Conservation (phyloP, 2,888 invertebrate species). For the Drosophila gaucha region DNA sequence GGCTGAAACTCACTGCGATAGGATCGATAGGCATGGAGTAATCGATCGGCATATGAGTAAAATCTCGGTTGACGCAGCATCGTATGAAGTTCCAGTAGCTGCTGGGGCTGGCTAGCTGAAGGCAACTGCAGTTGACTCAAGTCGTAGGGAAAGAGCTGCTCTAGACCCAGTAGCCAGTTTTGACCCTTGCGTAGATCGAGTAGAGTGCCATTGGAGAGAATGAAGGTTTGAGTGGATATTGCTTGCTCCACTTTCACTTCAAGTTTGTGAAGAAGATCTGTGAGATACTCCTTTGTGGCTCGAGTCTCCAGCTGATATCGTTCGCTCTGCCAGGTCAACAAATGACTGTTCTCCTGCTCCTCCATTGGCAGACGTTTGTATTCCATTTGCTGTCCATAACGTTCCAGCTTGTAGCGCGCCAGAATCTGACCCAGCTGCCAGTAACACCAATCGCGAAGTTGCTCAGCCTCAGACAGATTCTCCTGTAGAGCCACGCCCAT, state of each 20-base stretch:
- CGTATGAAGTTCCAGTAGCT: conserved; percentile 87
- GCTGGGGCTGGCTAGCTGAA: conserved; percentile 1
- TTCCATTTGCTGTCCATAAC: conserved; percentile 86
- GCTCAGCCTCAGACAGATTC: conserved; percentile 55
- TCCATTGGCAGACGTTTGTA: conserved; percentile 6
- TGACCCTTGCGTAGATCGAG: conserved; percentile 35
- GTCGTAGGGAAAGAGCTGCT: conserved; percentile 52
- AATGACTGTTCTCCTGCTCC: background rate
- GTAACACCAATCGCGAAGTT: conserved; percentile 87
- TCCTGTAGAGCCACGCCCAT: conserved; percentile 81
- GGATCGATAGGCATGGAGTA: conserved; percentile 86
- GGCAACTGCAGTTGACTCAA: conserved; percentile 15
- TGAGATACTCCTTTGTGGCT: background rate
- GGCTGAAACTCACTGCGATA: conserved; percentile 87
- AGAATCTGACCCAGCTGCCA: conserved; percentile 88
- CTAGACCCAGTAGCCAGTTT: conserved; percentile 43
- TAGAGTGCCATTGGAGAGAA: conserved; percentile 27
- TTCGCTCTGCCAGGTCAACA: conserved; percentile 85
- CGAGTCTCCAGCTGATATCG: conserved; percentile 62
- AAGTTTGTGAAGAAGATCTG: conserved; percentile 6
- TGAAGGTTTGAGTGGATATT: conserved; percentile 4
- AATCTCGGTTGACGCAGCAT: conserved; percentile 89
- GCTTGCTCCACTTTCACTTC: conserved; percentile 18
- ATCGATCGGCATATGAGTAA: conserved; percentile 88
- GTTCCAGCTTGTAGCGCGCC: conserved; percentile 90